Base-by-base conservation (phyloP, 2,888 invertebrate species). In the Lydus trimaculatus region DNA sequence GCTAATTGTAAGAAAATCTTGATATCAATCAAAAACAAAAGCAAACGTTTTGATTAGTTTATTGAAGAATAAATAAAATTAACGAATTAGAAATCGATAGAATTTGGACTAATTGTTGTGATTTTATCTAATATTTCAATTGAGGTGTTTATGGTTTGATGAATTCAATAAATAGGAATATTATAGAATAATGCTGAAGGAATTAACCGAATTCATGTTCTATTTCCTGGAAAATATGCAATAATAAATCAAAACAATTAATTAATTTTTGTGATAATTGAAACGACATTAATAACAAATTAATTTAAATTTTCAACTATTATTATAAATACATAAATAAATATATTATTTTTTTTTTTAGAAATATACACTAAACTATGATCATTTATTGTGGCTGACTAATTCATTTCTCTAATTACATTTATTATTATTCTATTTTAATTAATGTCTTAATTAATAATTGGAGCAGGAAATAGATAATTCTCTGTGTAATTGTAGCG, bases 391-490 rank as follows among this genome's bases (percentile, higher is more conserved):
- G 20, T 23, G 36, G 15, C 36, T 13, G 15, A 36, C 4, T 13
- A 52, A 52, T 23, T 52, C 39, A 28, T 13, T 43, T 20, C 9
- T 5, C 64, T 71, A 67, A 61, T 58, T 65, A 61, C 61, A 61
- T 48, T 71, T 69, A 70, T 65, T 72, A 66, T 63, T 52, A 65
- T 64, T 59, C 61, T 62, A 71, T 64, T 65, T 72, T 73, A 72
- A 65, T 69, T 67, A 67, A 65, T 72, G 70, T 68, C 69, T 52
- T 71, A 65, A 74, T 74, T 74, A 72, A 59, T 70, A 74, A 74
- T 65, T 73, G 68, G 74, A 74, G 74, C 74, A 74, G 69, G 56
- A 73, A 74, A 67, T 73, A 66, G 69, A 69, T 67, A 67, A 70
- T 65, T 61, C 59, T 56, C 48, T 60, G 23, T 65, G 31, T 68